A percentile compares a stretch with the other conserved stretches of the same genome.
Conservation (phyloP, 2,113 vertebrate species). For the Circaetus cinerascens region DNA sequence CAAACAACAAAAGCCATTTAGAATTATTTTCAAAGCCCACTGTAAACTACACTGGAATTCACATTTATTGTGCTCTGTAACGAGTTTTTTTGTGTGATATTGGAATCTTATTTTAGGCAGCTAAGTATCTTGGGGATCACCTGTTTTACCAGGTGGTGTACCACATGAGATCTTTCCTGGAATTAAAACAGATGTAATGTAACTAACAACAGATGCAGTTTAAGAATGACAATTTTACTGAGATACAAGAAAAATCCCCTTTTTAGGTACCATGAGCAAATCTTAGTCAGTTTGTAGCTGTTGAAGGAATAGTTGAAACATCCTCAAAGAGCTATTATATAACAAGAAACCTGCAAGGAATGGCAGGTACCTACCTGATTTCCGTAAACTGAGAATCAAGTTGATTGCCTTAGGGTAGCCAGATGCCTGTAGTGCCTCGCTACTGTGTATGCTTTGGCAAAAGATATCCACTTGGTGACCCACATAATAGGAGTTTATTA, state of each 20-base stretch:
- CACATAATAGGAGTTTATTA: constrained; percentile 53
- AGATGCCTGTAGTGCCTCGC: neutral
- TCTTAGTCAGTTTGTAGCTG: neutral
- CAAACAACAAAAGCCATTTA: neutral
- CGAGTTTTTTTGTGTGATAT: neutral
- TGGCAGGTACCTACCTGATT: constrained; percentile 2
- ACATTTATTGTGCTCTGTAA: neutral
- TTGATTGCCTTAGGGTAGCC: constrained; percentile 44
- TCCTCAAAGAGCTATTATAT: neutral
- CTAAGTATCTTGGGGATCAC: neutral
- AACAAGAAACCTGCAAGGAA: neutral
- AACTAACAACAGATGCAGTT: neutral
- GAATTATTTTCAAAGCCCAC: neutral
- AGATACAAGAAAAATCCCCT: neutral
- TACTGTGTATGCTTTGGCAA: constrained; percentile 46
- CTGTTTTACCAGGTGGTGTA: neutral
- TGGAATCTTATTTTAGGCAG: neutral
- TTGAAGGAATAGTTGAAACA: neutral
- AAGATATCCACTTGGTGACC: constrained; percentile 60
- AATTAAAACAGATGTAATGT: neutral
- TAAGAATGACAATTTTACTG: neutral
- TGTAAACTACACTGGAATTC: neutral
- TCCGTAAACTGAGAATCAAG: constrained; percentile 6
- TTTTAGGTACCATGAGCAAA: neutral
- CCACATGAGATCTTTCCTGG: neutral